Evolutionary conservation across 2,113 vertebrate genomes (phyloP), one percentile per base, ranked within the genome.

Genomic region (Aegypius monachus): DNA sequence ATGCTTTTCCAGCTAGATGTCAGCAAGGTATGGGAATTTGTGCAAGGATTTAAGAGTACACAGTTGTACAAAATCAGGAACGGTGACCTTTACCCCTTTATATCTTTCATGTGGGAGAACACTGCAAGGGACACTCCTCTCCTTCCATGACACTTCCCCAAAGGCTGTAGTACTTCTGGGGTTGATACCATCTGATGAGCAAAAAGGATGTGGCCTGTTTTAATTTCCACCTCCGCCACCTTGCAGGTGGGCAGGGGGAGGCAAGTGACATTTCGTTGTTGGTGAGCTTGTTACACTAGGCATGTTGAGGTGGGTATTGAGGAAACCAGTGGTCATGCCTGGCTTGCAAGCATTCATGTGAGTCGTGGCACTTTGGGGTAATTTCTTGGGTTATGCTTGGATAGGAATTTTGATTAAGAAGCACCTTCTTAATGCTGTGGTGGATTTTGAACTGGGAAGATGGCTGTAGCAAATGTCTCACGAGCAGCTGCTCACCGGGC

Each of bases 241-340:
- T 56, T 67, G n/a, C 18, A 55, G 27, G 63, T 63, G 50, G 34
- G 29, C 26, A 22, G 17, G 18, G 5, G 22, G 22, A 36, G 56
- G 63, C 1, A 2, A 55, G 45, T 23, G 63, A 26, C 34, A 5
- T 15, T 62, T 62, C 0, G 1, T 8, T 89, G 42, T 3, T 26
- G 43, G 52, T 67, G 38, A 77, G 6, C 42, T 32, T 29, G 11
- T 38, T 56, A 38, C 31, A 2, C 12, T 3, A 52, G 34, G 34
- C 11, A 1, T 9, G 23, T 66, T 0, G 2, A 43, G 15, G 19
- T 68, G 29, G 5, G 12, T 63, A 15, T n/a, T 7, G 26, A 38
- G 34, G 56, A 50, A 71, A 58, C 2, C 25, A 40, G 32, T 0
- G 0, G 17, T 47, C 2, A 0, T 3, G 31, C 26, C n/a, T 61